Base-by-base conservation (phyloP, 2,797 vertebrate species). In the Simalia tracyae region DNA sequence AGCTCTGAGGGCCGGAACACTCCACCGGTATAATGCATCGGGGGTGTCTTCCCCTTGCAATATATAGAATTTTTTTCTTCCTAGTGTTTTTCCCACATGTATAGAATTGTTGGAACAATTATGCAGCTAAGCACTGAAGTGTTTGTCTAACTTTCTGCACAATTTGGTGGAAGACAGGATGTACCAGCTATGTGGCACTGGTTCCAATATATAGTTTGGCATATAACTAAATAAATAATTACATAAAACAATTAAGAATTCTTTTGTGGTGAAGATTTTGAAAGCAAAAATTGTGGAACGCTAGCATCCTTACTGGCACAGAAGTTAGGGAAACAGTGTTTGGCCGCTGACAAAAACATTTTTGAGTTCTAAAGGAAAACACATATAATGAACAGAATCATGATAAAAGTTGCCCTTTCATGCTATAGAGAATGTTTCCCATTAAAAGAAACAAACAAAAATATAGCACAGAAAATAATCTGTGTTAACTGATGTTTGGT, bases 31-130 rank as follows among this genome's bases (percentile, higher is more conserved):
- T 36, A 36, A 36, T 1, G 31, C 31, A 36, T 36, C 1, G 31
- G 31, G 31, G 31, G 31, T 36, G 31, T 36, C 31, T 36, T 36
- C 31, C 31, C 31, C 10, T 64, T 64, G 61, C 36, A 84, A 68
- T 89, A 85, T 92, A 81, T 76, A 50, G 88, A 76, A 64, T 76
- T 88, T 89, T 92, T 72, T 54, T 89, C 60, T 64, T 92, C 46
- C n/a, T 63, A 42, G 59, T 56, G 36, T 36, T 36, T 36, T 36
- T 36, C 36, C 36, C 36, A 36, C 36, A 36, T 36, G 36, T 89
- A 72, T 92, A 88, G 88, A 76, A 64, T 76, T 88, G 89, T 89
- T 72, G 36, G 86, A 84, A 84, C 56, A 14, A 17, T 72, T 76
- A n/a, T 61, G 84, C 84, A 92, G 57, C 84, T 61, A 31, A 90